phyloP scores from a whole-genome alignment of 1,140 invertebrate genomes.

The Notospermus geniculatus region DNA sequence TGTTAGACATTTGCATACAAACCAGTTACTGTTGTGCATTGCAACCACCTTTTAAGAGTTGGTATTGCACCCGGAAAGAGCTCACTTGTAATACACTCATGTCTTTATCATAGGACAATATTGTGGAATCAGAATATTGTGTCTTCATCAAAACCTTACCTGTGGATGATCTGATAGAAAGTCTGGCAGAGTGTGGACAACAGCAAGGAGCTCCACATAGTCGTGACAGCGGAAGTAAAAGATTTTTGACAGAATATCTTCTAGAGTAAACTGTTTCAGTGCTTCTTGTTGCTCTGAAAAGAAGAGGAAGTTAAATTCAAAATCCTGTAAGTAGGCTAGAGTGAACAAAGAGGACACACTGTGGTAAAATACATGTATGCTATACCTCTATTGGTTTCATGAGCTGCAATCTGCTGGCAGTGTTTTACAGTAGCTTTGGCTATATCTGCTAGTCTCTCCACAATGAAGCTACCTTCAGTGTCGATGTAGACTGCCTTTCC shows the following conservation, averaged over 20 bases:
- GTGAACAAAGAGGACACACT: background rate
- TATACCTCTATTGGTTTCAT: conserved; percentile 9
- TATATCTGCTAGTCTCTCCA: conserved; percentile 65
- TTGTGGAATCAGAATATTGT: too few relatives aligned
- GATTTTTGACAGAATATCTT: conserved; percentile 53
- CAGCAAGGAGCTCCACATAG: conserved; percentile 51
- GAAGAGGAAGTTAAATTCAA: too few relatives aligned
- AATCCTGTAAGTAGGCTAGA: too few relatives aligned
- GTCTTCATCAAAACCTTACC: conserved; percentile 27
- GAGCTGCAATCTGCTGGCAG: conserved; percentile 36
- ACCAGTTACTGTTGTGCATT: too few relatives aligned
- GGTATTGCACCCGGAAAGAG: too few relatives aligned
- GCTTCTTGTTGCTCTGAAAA: conserved; percentile 25
- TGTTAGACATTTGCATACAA: too few relatives aligned
- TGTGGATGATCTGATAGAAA: conserved; percentile 47
- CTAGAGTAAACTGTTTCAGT: conserved; percentile 39
- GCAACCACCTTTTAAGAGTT: too few relatives aligned
- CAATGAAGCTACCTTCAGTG: conserved; percentile 73
- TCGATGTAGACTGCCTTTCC: conserved; percentile 75
- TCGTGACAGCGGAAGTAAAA: conserved; percentile 56
- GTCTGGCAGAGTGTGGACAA: conserved; percentile 48
- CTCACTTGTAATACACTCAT: too few relatives aligned
- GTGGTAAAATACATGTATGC: too few relatives aligned
- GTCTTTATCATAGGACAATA: too few relatives aligned
- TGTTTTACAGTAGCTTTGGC: conserved; percentile 43